phyloP scores from a whole-genome alignment of 2,113 vertebrate species.

The Steatornis caripensis region DNA sequence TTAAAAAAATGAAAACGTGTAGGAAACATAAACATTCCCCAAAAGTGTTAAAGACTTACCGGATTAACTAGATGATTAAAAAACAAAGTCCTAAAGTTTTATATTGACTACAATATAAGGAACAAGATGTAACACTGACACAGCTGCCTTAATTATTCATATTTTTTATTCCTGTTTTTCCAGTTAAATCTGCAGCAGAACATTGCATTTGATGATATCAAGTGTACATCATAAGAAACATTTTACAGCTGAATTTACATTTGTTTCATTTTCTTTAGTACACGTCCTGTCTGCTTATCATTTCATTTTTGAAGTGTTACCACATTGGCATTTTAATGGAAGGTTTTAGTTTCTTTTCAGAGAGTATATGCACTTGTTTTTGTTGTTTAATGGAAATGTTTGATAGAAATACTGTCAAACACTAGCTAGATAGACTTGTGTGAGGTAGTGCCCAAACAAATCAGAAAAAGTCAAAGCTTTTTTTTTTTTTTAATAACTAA shows the following conservation, averaged over 20 bases:
- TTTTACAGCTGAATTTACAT: background rate
- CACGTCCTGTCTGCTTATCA: background rate
- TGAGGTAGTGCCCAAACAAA: background rate
- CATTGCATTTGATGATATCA: background rate
- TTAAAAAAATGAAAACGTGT: background rate
- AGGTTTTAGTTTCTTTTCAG: background rate
- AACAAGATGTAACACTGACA: background rate
- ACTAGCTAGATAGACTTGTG: background rate
- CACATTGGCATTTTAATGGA: background rate
- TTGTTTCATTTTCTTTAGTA: background rate
- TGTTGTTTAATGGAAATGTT: background rate
- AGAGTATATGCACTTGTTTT: background rate
- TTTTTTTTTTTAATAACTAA: background rate
- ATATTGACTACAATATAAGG: background rate
- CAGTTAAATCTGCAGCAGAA: background rate
- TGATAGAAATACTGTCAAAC: background rate
- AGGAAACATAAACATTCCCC: background rate
- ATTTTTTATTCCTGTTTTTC: conserved; percentile 6
- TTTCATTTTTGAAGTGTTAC: background rate
- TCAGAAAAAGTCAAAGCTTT: background rate
- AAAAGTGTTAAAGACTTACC: background rate
- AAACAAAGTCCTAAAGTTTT: background rate
- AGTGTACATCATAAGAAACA: background rate
- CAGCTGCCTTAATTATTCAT: background rate
- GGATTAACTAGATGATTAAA: background rate